These are phyloP conservation scores for Caenorhabditis japonica DNA, from an alignment of 2,888 invertebrate genomes.

Conservation along the genomic window DNA sequence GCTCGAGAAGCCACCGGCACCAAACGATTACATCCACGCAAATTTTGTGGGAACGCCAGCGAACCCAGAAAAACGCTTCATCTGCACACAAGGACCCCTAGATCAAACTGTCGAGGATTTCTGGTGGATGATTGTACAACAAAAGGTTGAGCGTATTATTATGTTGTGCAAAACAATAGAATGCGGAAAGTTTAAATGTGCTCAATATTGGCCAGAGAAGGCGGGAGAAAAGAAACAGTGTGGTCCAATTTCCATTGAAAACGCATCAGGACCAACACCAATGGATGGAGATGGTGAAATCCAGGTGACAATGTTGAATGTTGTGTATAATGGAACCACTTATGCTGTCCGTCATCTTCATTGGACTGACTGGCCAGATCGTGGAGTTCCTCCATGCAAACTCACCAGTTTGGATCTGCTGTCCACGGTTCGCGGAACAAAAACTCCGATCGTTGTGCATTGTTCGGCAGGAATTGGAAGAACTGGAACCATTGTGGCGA, in stretches of 20 bases:
- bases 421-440: conserved; percentile 58
- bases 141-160: conserved; percentile 52
- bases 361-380: conserved; percentile 67
- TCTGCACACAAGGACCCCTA: conserved; percentile 57
- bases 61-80: conserved; percentile 32
- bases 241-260: conserved; percentile 6
- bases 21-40: conserved; percentile 64
- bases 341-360: conserved; percentile 55
- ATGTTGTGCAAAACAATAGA: conserved; percentile 69
- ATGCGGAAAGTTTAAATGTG: conserved; percentile 83
- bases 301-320: conserved; percentile 19
- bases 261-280: conserved; percentile 4
- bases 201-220: conserved; percentile 63
- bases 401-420: conserved; percentile 52
- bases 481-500: conserved; percentile 63
- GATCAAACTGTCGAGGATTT: conserved; percentile 59
- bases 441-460: conserved; percentile 63
- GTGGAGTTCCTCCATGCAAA: conserved; percentile 54
- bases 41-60: conserved; percentile 62
- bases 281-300: conserved; percentile 23
- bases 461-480: conserved; percentile 66
- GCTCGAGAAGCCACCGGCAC: conserved; percentile 53
- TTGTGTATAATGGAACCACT: background rate
- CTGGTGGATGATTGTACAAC: conserved; percentile 58
- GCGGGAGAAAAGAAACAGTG: conserved; percentile 18